Conservation (phyloP, 2,797 vertebrate genomes). For the Smutsia temminckii region DNA sequence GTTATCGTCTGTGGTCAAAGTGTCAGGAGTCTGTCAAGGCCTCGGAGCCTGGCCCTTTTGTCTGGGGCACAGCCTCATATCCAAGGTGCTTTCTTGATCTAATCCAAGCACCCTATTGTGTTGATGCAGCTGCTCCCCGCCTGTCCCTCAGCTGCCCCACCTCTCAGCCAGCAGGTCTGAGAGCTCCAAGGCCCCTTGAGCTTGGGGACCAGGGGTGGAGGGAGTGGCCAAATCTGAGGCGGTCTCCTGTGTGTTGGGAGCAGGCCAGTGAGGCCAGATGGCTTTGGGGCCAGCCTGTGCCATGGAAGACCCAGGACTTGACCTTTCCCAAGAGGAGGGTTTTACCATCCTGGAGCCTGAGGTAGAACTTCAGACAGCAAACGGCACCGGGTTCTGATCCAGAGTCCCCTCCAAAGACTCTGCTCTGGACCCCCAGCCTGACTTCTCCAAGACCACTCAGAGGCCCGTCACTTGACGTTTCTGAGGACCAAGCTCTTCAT, state of each 20-base stretch:
- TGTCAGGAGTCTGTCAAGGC: neutral
- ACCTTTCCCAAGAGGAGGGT: neutral
- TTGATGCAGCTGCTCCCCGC: neutral
- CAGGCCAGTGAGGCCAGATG: fast-evolving
- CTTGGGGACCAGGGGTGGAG: neutral
- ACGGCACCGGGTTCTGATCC: fast-evolving
- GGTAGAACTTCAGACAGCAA: neutral
- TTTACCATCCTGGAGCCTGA: neutral
- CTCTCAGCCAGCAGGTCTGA: neutral
- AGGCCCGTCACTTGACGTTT: fast-evolving
- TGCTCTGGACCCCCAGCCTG: fast-evolving
- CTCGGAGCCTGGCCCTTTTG: neutral
- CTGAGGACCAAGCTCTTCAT: neutral
- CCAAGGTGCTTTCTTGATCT: neutral
- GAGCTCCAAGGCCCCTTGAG: neutral
- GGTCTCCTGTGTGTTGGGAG: neutral
- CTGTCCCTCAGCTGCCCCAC: neutral
- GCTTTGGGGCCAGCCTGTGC: too few species aligned
- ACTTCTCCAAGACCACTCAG: neutral
- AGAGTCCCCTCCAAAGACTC: neutral
- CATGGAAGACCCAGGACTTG: neutral
- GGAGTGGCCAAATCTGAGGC: too few species aligned
- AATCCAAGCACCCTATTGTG: neutral
- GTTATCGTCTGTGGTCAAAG: neutral
- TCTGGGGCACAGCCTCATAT: neutral